phyloP scores from a whole-genome alignment of 2,113 vertebrate species.

The Osmerus mordax region DNA sequence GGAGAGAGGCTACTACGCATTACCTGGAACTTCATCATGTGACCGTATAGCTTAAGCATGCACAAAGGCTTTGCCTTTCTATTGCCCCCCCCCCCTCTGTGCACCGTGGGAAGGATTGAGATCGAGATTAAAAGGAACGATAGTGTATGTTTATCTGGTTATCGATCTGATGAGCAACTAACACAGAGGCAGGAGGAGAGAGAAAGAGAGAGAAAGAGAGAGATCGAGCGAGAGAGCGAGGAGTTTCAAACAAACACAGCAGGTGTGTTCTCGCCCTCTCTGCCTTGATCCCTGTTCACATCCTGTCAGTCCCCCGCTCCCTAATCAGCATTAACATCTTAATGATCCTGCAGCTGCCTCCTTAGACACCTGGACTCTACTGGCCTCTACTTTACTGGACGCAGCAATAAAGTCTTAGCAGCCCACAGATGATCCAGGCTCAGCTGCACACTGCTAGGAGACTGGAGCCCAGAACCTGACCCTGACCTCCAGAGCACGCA shows the following conservation, averaged over 20 bases:
- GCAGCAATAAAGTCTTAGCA: too few relatives aligned
- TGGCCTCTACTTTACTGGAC: background rate
- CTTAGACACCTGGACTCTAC: background rate
- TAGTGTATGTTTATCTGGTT: background rate
- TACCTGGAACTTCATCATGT: too few relatives aligned
- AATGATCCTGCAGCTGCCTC: background rate
- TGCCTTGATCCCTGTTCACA: background rate
- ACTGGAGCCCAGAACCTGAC: too few relatives aligned
- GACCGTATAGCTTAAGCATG: too few relatives aligned
- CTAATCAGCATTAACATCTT: constrained; percentile 1
- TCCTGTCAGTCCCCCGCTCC: background rate
- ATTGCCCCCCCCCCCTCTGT: too few relatives aligned
- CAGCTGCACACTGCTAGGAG: too few relatives aligned
- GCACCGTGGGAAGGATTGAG: background rate
- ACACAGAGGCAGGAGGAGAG: background rate
- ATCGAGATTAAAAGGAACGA: background rate
- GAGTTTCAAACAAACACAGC: background rate
- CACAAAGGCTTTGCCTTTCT: too few relatives aligned
- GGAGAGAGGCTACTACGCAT: too few relatives aligned
- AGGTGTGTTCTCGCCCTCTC: background rate
- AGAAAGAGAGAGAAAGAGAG: background rate
- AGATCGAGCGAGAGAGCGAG: background rate
- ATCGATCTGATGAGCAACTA: background rate
- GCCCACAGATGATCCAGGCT: too few relatives aligned
- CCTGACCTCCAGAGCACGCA: too few relatives aligned